Evolutionary conservation across 2,113 vertebrate genomes (phyloP).

Genomic region (Otocyon megalotis): DNA sequence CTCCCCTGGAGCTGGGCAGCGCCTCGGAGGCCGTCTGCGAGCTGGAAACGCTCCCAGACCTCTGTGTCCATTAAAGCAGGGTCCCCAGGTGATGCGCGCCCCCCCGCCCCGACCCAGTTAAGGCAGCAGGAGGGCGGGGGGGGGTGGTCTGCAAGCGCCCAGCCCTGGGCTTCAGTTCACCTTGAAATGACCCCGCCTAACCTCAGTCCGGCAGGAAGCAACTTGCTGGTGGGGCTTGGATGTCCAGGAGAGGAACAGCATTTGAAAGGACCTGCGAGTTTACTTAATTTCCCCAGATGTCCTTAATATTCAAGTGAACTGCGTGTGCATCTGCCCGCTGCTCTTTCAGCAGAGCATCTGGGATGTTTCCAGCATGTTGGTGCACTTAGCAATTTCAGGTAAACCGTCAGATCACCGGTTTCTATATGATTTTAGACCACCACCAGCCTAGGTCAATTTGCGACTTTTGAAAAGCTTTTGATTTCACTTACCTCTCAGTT

Average conservation of each 20-base stretch:
- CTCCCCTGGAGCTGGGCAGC: too few relatives aligned
- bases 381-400: slow-evolving; percentile 50
- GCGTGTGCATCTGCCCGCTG: neutral
- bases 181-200: neutral
- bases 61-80: too few relatives aligned
- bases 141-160: too few relatives aligned
- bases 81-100: too few relatives aligned
- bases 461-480: slow-evolving; percentile 59
- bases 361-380: neutral
- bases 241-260: neutral
- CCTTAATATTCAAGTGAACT: neutral
- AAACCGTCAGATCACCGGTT: slow-evolving; percentile 43
- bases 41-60: too few relatives aligned
- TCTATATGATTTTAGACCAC: slow-evolving; percentile 69
- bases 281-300: neutral
- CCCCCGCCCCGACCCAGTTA: too few relatives aligned
- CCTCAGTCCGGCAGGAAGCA: neutral
- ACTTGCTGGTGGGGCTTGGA: neutral
- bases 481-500: slow-evolving; percentile 74
- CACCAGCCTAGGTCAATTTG: neutral
- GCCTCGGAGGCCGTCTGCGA: too few relatives aligned
- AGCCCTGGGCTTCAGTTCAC: neutral
- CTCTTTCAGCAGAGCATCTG: neutral
- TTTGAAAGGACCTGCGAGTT: neutral
- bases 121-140: too few relatives aligned